Percentiles rank a stretch among this genome's conserved stretches.
phyloP scores from a whole-genome alignment of 2,888 invertebrate species.

The Yponomeuta evonymella region DNA sequence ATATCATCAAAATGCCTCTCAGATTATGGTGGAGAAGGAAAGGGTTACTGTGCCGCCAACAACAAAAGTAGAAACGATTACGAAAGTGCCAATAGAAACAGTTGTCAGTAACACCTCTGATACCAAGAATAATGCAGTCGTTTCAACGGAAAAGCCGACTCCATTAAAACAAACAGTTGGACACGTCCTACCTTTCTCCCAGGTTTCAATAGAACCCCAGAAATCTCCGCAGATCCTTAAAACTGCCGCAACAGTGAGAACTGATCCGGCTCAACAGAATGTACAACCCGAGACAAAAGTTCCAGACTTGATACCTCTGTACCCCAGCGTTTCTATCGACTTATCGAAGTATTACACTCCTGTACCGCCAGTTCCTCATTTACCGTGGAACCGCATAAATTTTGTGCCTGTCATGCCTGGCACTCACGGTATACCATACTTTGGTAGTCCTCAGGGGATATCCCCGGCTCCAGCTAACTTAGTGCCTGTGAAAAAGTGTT shows the following conservation, averaged over 20 bases:
- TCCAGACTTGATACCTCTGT: background rate
- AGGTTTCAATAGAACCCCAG: conserved; percentile 4
- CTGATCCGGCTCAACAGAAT: background rate
- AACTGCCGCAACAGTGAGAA: background rate
- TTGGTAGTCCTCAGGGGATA: background rate
- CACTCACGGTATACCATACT: background rate
- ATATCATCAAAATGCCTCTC: background rate
- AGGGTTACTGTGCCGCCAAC: background rate
- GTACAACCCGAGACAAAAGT: background rate
- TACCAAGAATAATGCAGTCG: background rate
- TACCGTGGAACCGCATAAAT: conserved; percentile 12
- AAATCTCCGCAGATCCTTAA: conserved; percentile 8
- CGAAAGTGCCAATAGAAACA: background rate
- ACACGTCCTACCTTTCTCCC: conserved; percentile 13
- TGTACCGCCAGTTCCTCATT: conserved; percentile 2
- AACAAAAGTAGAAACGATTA: background rate
- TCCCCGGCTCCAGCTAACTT: background rate
- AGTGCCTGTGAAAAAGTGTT: conserved; percentile 31
- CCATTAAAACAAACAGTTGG: conserved; percentile 10
- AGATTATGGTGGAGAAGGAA: background rate
- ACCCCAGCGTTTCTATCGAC: conserved; percentile 1
- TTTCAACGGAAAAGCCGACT: background rate
- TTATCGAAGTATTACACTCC: conserved; percentile 5
- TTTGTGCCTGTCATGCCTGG: conserved; percentile 10
- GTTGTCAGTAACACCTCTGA: background rate